phyloP scores from a whole-genome alignment of 2,797 vertebrate species.

The Cossypha dichroa region DNA sequence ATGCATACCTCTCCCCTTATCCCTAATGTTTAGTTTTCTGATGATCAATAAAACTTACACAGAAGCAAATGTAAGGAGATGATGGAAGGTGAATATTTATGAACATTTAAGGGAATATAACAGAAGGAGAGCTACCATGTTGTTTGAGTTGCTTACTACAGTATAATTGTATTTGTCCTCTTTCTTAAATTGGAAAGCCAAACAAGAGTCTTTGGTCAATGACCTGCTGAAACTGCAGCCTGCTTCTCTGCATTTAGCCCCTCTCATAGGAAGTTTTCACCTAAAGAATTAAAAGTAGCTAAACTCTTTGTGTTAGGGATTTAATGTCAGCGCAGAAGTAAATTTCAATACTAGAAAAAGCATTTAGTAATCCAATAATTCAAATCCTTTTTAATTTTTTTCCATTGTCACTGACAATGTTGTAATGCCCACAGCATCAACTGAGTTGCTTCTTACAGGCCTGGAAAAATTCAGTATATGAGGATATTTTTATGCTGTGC shows the following conservation, averaged over 20 bases:
- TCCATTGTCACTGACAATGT: background rate
- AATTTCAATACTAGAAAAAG: background rate
- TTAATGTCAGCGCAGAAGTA: background rate
- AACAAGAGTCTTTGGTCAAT: background rate
- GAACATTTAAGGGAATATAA: background rate
- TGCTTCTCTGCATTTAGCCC: background rate
- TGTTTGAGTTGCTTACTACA: background rate
- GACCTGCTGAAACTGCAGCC: background rate
- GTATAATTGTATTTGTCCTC: background rate
- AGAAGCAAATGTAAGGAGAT: background rate
- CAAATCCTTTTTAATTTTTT: accelerated
- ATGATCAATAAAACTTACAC: background rate
- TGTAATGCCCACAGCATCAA: background rate
- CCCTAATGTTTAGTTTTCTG: background rate
- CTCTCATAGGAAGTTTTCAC: background rate
- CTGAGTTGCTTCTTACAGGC: accelerated
- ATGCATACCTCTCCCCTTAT: background rate
- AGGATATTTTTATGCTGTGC: background rate
- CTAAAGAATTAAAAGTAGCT: background rate
- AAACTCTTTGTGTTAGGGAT: background rate
- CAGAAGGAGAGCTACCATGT: background rate
- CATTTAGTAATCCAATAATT: background rate
- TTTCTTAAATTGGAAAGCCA: background rate
- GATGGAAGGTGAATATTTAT: background rate
- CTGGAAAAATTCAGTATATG: background rate